Evolutionary conservation across 1,140 invertebrate species (phyloP).

Genomic region (Batillaria attramentaria): DNA sequence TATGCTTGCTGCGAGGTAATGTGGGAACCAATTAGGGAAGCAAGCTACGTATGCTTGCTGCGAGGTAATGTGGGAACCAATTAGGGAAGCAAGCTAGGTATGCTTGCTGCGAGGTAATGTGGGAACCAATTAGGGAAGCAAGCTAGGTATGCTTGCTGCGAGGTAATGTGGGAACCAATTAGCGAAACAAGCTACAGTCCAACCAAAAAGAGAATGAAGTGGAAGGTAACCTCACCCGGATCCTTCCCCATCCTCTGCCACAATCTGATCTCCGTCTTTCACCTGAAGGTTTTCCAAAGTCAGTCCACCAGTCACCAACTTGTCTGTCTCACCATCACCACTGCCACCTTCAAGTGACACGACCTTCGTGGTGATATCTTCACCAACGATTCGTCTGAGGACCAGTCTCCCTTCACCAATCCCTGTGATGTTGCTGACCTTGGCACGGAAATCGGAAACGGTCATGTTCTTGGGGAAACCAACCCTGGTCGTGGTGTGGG

Average conservation of each 20-base stretch:
- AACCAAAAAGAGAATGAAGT: too few relatives aligned
- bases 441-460: conserved; percentile 46
- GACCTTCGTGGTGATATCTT: conserved; percentile 36
- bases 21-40: too few relatives aligned
- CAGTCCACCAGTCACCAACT: conserved; percentile 15
- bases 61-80: too few relatives aligned
- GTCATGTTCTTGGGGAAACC: conserved; percentile 56
- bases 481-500: conserved; percentile 35
- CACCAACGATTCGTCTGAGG: conserved; percentile 46
- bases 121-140: too few relatives aligned
- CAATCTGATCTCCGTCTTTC: conserved; percentile 47
- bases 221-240: too few relatives aligned
- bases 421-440: conserved; percentile 45
- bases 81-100: too few relatives aligned
- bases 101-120: too few relatives aligned
- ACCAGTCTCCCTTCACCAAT: conserved; percentile 33
- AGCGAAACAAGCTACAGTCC: too few relatives aligned
- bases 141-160: too few relatives aligned
- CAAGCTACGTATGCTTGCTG: too few relatives aligned
- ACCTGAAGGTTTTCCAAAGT: conserved; percentile 46
- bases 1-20: too few relatives aligned
- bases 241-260: not conserved
- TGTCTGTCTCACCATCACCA: conserved; percentile 1
- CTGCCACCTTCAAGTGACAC: conserved; percentile 1
- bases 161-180: too few relatives aligned